Conservation (phyloP, 1,140 invertebrate species). For the Drosophila sucinea region DNA sequence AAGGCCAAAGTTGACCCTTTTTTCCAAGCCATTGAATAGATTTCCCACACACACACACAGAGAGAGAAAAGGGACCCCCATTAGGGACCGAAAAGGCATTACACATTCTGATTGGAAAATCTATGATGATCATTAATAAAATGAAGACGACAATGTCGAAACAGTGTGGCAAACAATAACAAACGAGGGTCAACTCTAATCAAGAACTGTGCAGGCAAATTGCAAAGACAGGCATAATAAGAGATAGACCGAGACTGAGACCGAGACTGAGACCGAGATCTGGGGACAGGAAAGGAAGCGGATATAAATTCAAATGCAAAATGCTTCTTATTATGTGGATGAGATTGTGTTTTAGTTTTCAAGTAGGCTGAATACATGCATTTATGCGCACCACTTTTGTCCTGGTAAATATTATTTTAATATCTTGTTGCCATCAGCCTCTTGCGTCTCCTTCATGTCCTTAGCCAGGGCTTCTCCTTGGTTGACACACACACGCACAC, state of each 20-base stretch:
- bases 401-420: constrained; percentile 74
- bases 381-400: constrained; percentile 62
- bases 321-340: not conserved
- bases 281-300: not conserved
- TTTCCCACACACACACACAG: constrained; percentile 33
- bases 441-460: not conserved
- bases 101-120: constrained; percentile 72
- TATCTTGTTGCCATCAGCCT: constrained; percentile 43
- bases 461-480: not conserved
- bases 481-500: constrained; percentile 4
- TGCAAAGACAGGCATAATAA: constrained; percentile 26
- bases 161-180: constrained; percentile 62
- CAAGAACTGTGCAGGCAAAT: constrained; percentile 51
- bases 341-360: constrained; percentile 22
- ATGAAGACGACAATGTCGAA: constrained; percentile 53
- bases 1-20: constrained; percentile 60
- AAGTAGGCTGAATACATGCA: constrained; percentile 45
- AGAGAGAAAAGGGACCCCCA: constrained; percentile 39
- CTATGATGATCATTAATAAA: constrained; percentile 77
- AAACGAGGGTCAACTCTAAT: constrained; percentile 53
- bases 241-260: not conserved
- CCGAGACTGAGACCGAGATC: not conserved
- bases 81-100: constrained; percentile 55
- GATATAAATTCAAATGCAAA: constrained; percentile 47
- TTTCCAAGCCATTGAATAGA: constrained; percentile 74